Evolutionary conservation across 2,797 vertebrate genomes (phyloP).

Genomic region (Hoplostethus atlanticus): DNA sequence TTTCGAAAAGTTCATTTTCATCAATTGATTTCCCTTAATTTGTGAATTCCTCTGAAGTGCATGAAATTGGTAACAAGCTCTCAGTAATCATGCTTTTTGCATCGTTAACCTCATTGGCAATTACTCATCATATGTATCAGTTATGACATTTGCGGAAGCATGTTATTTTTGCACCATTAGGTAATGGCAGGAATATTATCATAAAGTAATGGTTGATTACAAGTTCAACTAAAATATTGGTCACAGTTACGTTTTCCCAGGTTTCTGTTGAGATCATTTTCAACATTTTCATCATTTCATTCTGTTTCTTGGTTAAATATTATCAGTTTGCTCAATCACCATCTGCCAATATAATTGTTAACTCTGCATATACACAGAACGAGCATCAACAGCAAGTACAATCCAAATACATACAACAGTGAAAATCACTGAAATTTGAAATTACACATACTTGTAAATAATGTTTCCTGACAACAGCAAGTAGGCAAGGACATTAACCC

Average conservation of each 20-base stretch:
- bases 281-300: neutral
- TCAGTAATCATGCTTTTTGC: constrained; percentile 70
- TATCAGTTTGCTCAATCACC: neutral
- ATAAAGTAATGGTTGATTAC: constrained; percentile 65
- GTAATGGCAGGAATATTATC: constrained; percentile 69
- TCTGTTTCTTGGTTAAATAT: constrained; percentile 3
- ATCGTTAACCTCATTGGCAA: constrained; percentile 72
- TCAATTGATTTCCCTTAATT: constrained; percentile 79
- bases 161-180: constrained; percentile 78
- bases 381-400: neutral
- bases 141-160: constrained; percentile 74
- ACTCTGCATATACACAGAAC: neutral
- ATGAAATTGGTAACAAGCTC: constrained; percentile 75
- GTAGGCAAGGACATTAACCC: neutral
- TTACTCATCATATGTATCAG: constrained; percentile 70
- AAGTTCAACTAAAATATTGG: constrained; percentile 42
- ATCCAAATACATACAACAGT: neutral
- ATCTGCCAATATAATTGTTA: neutral
- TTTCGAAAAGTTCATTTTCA: constrained; percentile 81
- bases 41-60: constrained; percentile 70
- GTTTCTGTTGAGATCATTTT: constrained; percentile 23
- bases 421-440: neutral
- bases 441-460: neutral
- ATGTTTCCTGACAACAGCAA: neutral
- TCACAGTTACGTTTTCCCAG: neutral